Base-by-base conservation (phyloP, 2,113 vertebrate genomes). In the Myiozetetes cayanensis region DNA sequence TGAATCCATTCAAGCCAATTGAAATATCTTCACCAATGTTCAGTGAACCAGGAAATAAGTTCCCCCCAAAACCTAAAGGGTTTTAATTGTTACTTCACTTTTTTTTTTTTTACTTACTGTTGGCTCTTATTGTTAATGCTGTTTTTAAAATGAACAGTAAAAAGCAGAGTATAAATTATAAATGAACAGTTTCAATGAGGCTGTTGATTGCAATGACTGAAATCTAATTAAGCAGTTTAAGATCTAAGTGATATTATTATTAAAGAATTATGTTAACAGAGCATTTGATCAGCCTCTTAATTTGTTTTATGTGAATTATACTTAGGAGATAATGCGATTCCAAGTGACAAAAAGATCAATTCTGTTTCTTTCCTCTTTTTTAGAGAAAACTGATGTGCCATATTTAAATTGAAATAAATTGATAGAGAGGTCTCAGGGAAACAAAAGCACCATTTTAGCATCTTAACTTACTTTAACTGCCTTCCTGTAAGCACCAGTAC, bases 151-250 rank as follows among this genome's bases (percentile, higher is more conserved):
- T 82, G 94, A 97, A 85, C 80, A 96, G 76, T 92, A 85, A 92
- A 84, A 96, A 77, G 88, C 68, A 88, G 79, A 89, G 56, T 92
- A 94, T 97, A 91, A 96, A 96, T 98, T 96, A 96, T 92, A 96
- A 96, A 96, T 90, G 75, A 97, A 95, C 93, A 67, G 75, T 95
- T 97, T 97, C 92, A 97, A 97, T 96, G 96, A 97, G 94, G 95
- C 93, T 77, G 94, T 96, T 93, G 97, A 97, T 97, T 96, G 93
- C 90, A 94, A 95, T 97, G 90, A 96, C 97, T 85, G 94, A 96
- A 95, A 97, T 97, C 94, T 97, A 97, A 98, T 98, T 97, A 98
- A 96, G 97, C 95, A 67, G 85, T 88, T 94, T 96, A 96, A 96
- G 90, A 96, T 89, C 93, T 96, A 90, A 97, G 95, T 85, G 96